Evolutionary conservation across 2,113 vertebrate species (phyloP).

Genomic region (Apteryx owenii): DNA sequence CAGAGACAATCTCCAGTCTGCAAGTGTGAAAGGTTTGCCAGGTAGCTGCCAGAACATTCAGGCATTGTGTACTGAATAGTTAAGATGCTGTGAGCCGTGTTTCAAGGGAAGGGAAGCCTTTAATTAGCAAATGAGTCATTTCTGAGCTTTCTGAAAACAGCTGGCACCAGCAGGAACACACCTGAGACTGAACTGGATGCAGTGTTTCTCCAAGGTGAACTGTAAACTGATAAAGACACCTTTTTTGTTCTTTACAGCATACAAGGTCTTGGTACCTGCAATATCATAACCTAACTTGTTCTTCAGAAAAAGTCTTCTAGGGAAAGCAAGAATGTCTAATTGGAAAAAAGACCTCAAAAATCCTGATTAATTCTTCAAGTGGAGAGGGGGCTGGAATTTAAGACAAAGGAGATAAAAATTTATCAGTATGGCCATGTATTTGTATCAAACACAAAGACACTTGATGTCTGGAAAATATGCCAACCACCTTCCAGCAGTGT

Average conservation of each 20-base stretch:
- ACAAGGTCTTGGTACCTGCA: background rate
- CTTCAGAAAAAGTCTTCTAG: background rate
- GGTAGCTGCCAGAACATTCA: background rate
- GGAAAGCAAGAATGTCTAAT: background rate
- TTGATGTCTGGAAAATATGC: background rate
- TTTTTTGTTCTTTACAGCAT: background rate
- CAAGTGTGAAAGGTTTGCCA: background rate
- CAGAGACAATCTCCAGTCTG: background rate
- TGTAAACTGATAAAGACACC: background rate
- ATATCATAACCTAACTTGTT: background rate
- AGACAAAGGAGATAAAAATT: background rate
- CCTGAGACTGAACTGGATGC: background rate
- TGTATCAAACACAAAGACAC: background rate
- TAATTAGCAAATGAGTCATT: slow-evolving; percentile 36
- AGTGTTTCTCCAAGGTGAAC: background rate
- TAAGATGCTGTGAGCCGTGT: background rate
- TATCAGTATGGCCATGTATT: background rate
- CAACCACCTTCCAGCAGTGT: background rate
- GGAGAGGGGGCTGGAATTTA: background rate
- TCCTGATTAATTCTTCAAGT: background rate
- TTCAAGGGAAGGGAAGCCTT: background rate
- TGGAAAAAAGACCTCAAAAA: background rate
- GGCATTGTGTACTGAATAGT: background rate
- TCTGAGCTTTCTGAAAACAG: background rate
- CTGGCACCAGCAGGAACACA: background rate